Base-by-base conservation (phyloP, 2,797 vertebrate species). In the Tolypeutes matacus region DNA sequence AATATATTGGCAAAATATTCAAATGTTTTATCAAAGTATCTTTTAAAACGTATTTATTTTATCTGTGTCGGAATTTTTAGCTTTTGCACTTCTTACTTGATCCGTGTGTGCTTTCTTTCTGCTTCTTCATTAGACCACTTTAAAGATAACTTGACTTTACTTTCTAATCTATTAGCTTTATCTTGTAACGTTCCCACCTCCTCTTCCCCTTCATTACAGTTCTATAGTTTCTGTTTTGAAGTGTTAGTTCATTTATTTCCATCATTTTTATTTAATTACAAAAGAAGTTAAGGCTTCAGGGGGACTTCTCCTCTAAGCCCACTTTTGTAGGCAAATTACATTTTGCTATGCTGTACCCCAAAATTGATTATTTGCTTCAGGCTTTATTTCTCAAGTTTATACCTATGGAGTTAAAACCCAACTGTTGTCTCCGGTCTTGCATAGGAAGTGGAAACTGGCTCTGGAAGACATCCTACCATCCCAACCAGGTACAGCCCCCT, bases 171-270 rank as follows among this genome's bases (percentile, higher is more conserved):
- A 7, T 88, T 94, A n/a, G 9, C 29, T 46, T 83, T 42, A 73
- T 73, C 17, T 49, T 80, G 73, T 56, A 42, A 39, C n/a, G 34
- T 3, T 84, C 36, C 69, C 76, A 31, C 8, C 34, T 72, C 49
- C 58, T 81, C n/a, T 80, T 73, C 69, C 42, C 42, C 25, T 67
- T 84, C 56, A n/a, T 42, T 87, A 85, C 92, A 36, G 21, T 27
- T 36, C 56, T 65, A 53, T 21, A 67, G 21, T 89, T 72, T 73
- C 67, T 86, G 75, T 85, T 92, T 89, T 80, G 25, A 39, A 75
- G 34, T n/a, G 5, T 53, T 72, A 56, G 7, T 73, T 83, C 29
- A 21, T 87, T 78, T 76, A 64, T 78, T 91, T 80, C 46, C 18
- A 46, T 72, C 27, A 64, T 42, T 70, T 84, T 65, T 58, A 75